Conservation (phyloP, 2,113 vertebrate genomes). For the Poeciliopsis prolifica region DNA sequence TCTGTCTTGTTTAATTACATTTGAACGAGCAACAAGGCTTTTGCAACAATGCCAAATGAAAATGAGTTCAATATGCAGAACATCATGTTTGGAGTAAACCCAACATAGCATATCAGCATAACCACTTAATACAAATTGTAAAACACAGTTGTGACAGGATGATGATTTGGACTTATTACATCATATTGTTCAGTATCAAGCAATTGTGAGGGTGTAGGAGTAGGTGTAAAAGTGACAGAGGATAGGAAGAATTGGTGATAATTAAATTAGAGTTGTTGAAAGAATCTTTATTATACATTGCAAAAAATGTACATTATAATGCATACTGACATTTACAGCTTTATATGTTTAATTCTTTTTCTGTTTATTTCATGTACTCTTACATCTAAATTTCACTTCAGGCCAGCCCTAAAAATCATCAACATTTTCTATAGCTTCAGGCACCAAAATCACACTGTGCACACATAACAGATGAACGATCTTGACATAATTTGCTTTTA, state of each 20-base stretch:
- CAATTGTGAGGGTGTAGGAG: background rate
- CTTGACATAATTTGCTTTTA: slow-evolving; percentile 12
- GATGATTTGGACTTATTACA: too few species aligned
- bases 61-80: too few species aligned
- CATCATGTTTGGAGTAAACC: too few species aligned
- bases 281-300: slow-evolving; percentile 57
- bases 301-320: slow-evolving; percentile 17
- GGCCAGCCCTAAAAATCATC: slow-evolving; percentile 12
- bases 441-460: slow-evolving; percentile 13
- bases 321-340: slow-evolving; percentile 51
- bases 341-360: background rate
- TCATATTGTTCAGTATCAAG: too few species aligned
- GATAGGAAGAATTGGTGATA: background rate
- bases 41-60: too few species aligned
- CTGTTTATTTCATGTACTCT: slow-evolving; percentile 4
- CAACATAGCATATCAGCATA: too few species aligned
- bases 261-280: background rate
- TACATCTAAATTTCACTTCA: slow-evolving; percentile 37
- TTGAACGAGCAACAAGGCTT: too few species aligned
- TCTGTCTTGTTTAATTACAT: too few species aligned
- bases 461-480: background rate
- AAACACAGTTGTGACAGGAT: too few species aligned
- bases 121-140: too few species aligned
- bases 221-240: background rate
- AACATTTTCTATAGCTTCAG: slow-evolving; percentile 14